A percentile compares a stretch with the other conserved stretches of the same genome.
Evolutionary conservation across 2,888 invertebrate species (phyloP).

Genomic region (Ennomos erosarius): DNA sequence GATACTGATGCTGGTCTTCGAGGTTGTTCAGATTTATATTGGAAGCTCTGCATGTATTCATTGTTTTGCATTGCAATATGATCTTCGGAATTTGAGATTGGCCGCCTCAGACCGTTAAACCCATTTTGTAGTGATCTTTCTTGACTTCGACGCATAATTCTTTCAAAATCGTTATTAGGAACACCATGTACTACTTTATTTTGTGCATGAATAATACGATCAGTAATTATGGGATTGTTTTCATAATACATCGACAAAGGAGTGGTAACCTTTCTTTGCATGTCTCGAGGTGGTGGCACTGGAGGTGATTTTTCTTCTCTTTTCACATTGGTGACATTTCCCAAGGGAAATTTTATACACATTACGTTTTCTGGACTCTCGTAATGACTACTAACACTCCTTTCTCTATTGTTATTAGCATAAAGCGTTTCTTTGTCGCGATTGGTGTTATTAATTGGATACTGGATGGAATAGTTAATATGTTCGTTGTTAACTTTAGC

Average conservation of each 20-base stretch:
- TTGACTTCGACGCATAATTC: slow-evolving; percentile 80
- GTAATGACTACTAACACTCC: slow-evolving; percentile 66
- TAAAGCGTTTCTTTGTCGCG: slow-evolving; percentile 66
- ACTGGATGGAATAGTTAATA: slow-evolving; percentile 81
- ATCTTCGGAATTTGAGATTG: slow-evolving; percentile 81
- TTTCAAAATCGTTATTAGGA: slow-evolving; percentile 78
- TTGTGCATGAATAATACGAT: slow-evolving; percentile 62
- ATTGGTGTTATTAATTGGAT: slow-evolving; percentile 67
- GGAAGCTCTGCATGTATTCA: slow-evolving; percentile 66
- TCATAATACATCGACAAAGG: slow-evolving; percentile 82
- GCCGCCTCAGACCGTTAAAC: slow-evolving; percentile 75
- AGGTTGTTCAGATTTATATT: slow-evolving; percentile 71
- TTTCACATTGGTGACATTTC: slow-evolving; percentile 73
- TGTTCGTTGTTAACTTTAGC: slow-evolving; percentile 83
- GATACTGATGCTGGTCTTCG: slow-evolving; percentile 80
- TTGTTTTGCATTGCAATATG: slow-evolving; percentile 83
- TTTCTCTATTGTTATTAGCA: slow-evolving; percentile 70
- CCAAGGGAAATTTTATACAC: slow-evolving; percentile 82
- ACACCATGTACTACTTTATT: slow-evolving; percentile 67
- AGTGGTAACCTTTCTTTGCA: slow-evolving; percentile 85
- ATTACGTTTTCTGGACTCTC: slow-evolving; percentile 75
- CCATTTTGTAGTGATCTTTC: slow-evolving; percentile 72
- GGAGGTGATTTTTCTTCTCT: slow-evolving; percentile 87
- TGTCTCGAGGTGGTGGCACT: slow-evolving; percentile 92
- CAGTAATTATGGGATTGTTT: slow-evolving; percentile 64